Base-by-base conservation (phyloP, 1,140 invertebrate genomes). In the Stegodyphus dumicola region DNA sequence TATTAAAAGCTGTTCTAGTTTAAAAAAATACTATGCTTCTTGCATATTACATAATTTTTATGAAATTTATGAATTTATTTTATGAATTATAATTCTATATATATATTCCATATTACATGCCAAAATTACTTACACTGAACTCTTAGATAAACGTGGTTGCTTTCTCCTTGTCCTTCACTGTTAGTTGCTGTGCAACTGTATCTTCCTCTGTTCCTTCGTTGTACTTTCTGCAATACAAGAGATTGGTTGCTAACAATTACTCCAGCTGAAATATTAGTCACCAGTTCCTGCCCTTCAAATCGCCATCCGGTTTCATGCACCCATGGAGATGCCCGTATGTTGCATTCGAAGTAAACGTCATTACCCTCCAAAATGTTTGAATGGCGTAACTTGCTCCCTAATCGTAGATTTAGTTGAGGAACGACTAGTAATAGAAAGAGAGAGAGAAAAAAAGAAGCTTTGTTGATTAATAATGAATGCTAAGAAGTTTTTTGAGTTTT, bases 301-400 rank as follows among this genome's bases (percentile, higher is more conserved):
- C 93, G 95, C 95, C 95, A 96, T 77, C 94, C 93, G 75, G 96
- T 93, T 88, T 95, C 94, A 89, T 95, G 94, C 13, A 93, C 93
- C 89, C 94, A 95, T 1, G 96, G 96, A 91, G 96, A 96, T 7
- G 95, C 94, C 90, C 94, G 94, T 87, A 97, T 95, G 89, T 94
- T 95, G 91, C 96, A 97, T 90, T 97, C 96, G 88, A 97, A 95
- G 90, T 96, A 97, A 73, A 97, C 95, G 90, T 97, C 96, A 71
- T 95, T 95, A 11, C 95, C 95, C 88, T 94, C 93, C 73, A 90
- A 87, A 53, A 89, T 89, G 53, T 89, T 88, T 5, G 88, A 87
- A 80, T 89, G 88, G 0, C 89, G 86, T 6, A 89, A 75, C 65
- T 89, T 89, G 70, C 86, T 89, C 9, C 89, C 89, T 49, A 89